Evolutionary conservation across 2,888 invertebrate genomes (phyloP), one percentile per base, ranked within the genome.

Genomic region (Ectobius pallidus): DNA sequence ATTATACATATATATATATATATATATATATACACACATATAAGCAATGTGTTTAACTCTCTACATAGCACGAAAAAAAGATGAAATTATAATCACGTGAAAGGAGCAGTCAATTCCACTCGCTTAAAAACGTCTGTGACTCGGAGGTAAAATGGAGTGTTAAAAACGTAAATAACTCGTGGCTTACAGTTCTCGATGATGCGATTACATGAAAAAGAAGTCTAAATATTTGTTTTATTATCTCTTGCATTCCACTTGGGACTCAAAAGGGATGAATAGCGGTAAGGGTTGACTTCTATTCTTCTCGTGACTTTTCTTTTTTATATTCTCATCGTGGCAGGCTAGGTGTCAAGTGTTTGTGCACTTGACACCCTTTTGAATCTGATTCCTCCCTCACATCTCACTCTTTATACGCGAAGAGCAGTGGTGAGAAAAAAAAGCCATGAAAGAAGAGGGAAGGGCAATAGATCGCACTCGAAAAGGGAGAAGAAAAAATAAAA

Each of bases 301-400:
- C 65, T 65, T 65, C 39, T 63, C 27, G 32, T 22, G 44, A 25
- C 25, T 39, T 65, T 65, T 71, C 49, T 70, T 71, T 72, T 58
- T 34, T 65, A 42, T 52, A 55, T 72, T 55, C 65, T 30, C 46
- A 34, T 27, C 25, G 65, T 65, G 42, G 44, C 46, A 69, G 72
- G 72, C 69, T 69, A 72, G 69, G 72, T 62, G 73, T 74, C 73
- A 71, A 69, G 73, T 71, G 73, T 71, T 69, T 68, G 73, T 71
- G 73, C 68, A 71, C 71, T 74, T 74, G 73, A 71, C 73, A 74
- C 73, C 73, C 73, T 69, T 70, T 71, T 71, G 71, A 74, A 69
- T 71, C 69, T 62, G 69, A 71, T 71, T 71, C 73, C 68, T 42
- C 73, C 68, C 71, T 69, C 73, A 68, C 71, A 71, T 62, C 71